Percentiles rank a stretch among this genome's conserved stretches.
phyloP scores from a whole-genome alignment of 37 sponge, comb jelly and placozoan genomes.

The Trichoplax adhaerens region DNA sequence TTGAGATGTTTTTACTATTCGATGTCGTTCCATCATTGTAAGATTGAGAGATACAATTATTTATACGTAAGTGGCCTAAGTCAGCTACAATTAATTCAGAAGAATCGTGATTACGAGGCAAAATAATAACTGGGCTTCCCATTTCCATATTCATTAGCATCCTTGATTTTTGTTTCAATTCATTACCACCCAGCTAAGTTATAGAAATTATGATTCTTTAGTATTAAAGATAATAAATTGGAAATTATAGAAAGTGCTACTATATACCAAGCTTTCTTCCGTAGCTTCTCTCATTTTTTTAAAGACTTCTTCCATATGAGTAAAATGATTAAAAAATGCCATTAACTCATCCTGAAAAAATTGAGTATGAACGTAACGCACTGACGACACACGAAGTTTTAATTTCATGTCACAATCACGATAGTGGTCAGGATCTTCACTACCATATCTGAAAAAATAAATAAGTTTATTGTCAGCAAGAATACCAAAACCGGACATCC shows the following conservation, averaged over 20 bases:
- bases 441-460: slow-evolving; percentile 43
- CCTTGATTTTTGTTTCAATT: slow-evolving; percentile 64
- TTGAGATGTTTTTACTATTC: not conserved
- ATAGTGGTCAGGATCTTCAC: slow-evolving; percentile 42
- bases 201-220: not conserved
- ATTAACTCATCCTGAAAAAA: slow-evolving; percentile 81
- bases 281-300: slow-evolving; percentile 67
- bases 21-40: not conserved
- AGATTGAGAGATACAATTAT: not conserved
- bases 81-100: slow-evolving; percentile 77
- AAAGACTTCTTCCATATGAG: not conserved
- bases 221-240: not conserved
- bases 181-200: not conserved
- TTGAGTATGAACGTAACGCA: slow-evolving; percentile 95
- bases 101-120: slow-evolving; percentile 74
- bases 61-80: slow-evolving; percentile 35
- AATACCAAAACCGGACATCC: not conserved
- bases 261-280: slow-evolving; percentile 45
- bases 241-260: not conserved
- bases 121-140: slow-evolving; percentile 63
- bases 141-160: slow-evolving; percentile 66
- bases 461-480: slow-evolving; percentile 8
- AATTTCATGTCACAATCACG: slow-evolving; percentile 65
- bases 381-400: slow-evolving; percentile 43
- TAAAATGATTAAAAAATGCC: slow-evolving; percentile 83